Conservation (phyloP, 2,113 vertebrate genomes). For the Camelus bactrianus region DNA sequence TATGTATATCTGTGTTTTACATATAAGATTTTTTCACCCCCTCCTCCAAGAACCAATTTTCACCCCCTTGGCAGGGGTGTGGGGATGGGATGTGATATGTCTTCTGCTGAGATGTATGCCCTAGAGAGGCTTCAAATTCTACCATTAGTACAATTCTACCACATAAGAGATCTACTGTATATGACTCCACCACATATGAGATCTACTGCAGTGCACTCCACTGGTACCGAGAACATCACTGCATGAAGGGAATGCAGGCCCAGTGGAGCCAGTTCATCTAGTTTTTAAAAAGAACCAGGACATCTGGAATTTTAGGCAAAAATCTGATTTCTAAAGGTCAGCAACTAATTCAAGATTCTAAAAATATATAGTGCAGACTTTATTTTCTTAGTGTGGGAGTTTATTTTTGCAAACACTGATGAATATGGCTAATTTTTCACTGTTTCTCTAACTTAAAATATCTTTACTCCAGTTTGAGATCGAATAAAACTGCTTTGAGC, state of each 20-base stretch:
- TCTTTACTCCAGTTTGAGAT: background rate
- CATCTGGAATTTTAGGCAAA: background rate
- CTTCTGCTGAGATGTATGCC: background rate
- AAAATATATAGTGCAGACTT: background rate
- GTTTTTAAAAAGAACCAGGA: background rate
- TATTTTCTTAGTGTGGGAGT: background rate
- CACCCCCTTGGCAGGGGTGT: background rate
- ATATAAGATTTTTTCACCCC: background rate
- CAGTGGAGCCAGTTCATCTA: background rate
- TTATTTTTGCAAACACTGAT: background rate
- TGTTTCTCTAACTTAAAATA: constrained; percentile 39
- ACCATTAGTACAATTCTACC: accelerated
- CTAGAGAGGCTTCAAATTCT: background rate
- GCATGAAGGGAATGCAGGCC: background rate
- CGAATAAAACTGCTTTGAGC: background rate
- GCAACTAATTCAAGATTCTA: background rate
- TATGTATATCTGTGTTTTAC: background rate
- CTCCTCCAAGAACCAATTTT: background rate
- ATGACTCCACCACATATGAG: background rate
- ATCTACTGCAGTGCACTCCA: background rate
- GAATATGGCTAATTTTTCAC: background rate
- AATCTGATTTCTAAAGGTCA: background rate
- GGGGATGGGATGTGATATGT: background rate
- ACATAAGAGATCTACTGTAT: background rate
- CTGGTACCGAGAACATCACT: accelerated